Percentiles rank a stretch among this genome's conserved stretches.
These are phyloP conservation scores for Willowsia nigromaculata DNA, from an alignment of 2,888 invertebrate genomes.

Conservation along the genomic window DNA sequence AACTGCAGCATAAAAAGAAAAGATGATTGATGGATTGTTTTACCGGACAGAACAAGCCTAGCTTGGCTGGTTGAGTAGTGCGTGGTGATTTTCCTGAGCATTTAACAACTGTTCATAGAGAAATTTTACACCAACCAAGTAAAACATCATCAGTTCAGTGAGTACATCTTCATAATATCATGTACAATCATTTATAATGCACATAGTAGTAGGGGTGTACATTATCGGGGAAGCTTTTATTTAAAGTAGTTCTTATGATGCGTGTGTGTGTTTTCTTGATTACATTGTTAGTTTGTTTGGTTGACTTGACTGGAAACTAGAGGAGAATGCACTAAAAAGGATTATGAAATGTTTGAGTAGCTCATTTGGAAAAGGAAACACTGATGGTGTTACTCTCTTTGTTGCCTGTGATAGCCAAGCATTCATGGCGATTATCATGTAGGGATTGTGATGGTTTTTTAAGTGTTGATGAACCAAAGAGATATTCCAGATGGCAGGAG, in stretches of 20 bases:
- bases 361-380: conserved; percentile 35
- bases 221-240: conserved; percentile 6
- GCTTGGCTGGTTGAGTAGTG: not conserved
- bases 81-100: not conserved
- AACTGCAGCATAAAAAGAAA: not conserved
- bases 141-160: not conserved
- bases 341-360: conserved; percentile 17
- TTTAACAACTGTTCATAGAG: conserved; percentile 13
- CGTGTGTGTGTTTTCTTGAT: conserved; percentile 35
- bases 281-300: conserved; percentile 24
- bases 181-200: not conserved
- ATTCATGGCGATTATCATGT: conserved; percentile 8
- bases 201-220: not conserved
- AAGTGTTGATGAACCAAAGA: conserved; percentile 41
- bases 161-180: not conserved
- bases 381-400: not conserved
- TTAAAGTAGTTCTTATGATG: not conserved
- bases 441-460: not conserved
- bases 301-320: conserved; percentile 3
- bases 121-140: conserved; percentile 14
- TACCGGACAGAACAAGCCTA: not conserved
- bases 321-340: not conserved
- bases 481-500: conserved; percentile 67
- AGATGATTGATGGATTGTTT: conserved; percentile 44
- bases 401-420: conserved; percentile 1